A percentile compares a stretch with the other conserved stretches of the same genome.
Evolutionary conservation across 2,888 invertebrate genomes (phyloP).

Genomic region (Dorcus parallelipipedus): DNA sequence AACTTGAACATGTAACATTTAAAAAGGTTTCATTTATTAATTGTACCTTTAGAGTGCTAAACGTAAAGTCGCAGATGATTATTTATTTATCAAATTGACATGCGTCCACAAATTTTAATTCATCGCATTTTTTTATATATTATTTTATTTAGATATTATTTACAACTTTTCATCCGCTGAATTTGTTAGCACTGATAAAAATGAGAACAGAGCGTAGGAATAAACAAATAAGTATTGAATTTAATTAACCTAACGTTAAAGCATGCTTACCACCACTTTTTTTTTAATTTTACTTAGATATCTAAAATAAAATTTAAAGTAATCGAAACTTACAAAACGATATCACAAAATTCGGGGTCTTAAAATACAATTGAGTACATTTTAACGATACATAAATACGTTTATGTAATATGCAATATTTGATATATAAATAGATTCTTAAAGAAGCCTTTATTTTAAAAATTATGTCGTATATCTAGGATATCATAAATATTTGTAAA

Average conservation of each 20-base stretch:
- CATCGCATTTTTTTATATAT: not conserved
- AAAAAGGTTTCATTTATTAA: too few species aligned
- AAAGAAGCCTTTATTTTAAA: conserved; percentile 6
- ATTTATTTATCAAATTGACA: too few species aligned
- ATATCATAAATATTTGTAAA: not conserved
- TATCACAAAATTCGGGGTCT: conserved; percentile 2
- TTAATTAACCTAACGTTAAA: not conserved
- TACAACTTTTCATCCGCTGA: not conserved
- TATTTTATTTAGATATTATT: not conserved
- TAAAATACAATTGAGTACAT: not conserved
- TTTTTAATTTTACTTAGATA: not conserved
- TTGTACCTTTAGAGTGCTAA: too few species aligned
- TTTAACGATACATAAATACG: not conserved
- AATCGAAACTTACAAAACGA: not conserved
- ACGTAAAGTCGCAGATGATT: too few species aligned
- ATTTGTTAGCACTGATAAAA: not conserved
- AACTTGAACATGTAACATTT: too few species aligned
- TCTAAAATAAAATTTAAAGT: not conserved
- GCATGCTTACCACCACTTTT: not conserved
- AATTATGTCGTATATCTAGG: not conserved
- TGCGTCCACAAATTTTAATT: conserved; percentile 11
- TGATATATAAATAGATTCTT: conserved; percentile 6
- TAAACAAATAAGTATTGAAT: not conserved
- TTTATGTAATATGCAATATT: conserved; percentile 5
- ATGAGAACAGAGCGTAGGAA: not conserved